Base-by-base conservation (phyloP, 2,113 vertebrate genomes). In the Alligator mississippiensis region DNA sequence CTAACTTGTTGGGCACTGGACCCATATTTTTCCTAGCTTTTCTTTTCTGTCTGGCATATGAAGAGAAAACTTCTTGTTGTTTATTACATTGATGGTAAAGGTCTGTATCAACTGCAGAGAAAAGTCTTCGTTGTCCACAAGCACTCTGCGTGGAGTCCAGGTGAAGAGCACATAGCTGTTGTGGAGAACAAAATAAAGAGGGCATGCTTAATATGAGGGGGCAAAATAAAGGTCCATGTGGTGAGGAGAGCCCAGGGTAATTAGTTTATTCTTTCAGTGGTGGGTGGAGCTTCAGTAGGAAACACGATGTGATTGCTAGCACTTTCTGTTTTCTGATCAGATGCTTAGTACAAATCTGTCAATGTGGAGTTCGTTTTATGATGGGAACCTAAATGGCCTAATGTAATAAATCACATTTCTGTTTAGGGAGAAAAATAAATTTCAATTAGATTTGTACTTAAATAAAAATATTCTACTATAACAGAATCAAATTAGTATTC, bases 401-500 rank as follows among this genome's bases (percentile, higher is more conserved):
- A 81, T 7, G 28, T 84, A 15, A 87, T 74, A 77, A 81, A 79
- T 79, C 63, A 30, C 3, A 11, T 27, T 81, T 77, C 2, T 84
- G 1, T 82, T 89, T 9, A 72, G 18, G 78, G 62, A 3, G 4
- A 0, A 4, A 13, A 25, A 34, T n/a, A 8, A 0, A 4, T 47
- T 75, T 75, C 25, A 77, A 84, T 88, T 28, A 58, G 10, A 2
- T 80, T 95, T 93, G 77, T 59, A 63, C 68, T 95, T 88, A 58
- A 62, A 64, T 57, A 86, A 17, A 1, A 84, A 96, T 84, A 84
- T 63, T 81, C 18, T 34, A 47, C 8, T 70, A 22, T 30, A 77
- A 84, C 5, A 60, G 4, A 90, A 80, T 91, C 84, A 81, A 96
- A 92, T 92, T 84, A 84, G 85, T 92, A 86, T 38, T 58, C 25